Evolutionary conservation across 2,888 invertebrate genomes (phyloP), one percentile per base, ranked within the genome.

Genomic region (Rhagonycha fulva): DNA sequence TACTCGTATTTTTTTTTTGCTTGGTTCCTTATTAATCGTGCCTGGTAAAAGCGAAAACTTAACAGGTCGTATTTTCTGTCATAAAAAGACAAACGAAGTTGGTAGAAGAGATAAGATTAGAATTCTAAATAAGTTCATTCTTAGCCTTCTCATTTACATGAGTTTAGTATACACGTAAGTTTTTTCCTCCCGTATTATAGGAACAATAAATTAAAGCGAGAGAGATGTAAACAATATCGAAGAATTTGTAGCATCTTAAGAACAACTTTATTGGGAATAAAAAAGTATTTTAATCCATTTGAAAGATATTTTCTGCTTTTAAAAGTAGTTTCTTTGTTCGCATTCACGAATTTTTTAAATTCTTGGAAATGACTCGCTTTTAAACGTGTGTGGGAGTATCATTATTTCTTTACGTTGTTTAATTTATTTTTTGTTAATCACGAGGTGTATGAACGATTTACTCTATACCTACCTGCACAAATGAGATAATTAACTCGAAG

Each of bases 201-300:
- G 4, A 12, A n/a, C 12, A 63, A 32, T 28, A 66, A 63, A 76
- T 62, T 32, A 73, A 74, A 23, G 62, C 23, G 26, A 14, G 9
- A 61, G 23, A 68, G 66, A 62, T 68, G 68, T 74, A 47, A 71
- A 74, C 71, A 70, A 62, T 62, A 72, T 74, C 61, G 30, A 30
- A 72, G 72, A 74, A 72, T 76, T 78, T 78, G 76, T 74, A 71
- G 71, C 76, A 68, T 71, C 76, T 78, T 74, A 74, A 76, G 74
- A 76, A 78, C 78, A 78, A 78, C 78, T 78, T 78, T 78, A 78
- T 78, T 78, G 78, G 76, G 70, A 71, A 76, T 74, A 78, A 78
- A 78, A 78, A 76, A 78, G 68, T 72, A 70, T 78, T 78, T 78
- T 76, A 78, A 76, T 76, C 78, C 76, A 74, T 78, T 74, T 76